phyloP scores from a whole-genome alignment of 2,888 invertebrate genomes.

The Biston betularia region DNA sequence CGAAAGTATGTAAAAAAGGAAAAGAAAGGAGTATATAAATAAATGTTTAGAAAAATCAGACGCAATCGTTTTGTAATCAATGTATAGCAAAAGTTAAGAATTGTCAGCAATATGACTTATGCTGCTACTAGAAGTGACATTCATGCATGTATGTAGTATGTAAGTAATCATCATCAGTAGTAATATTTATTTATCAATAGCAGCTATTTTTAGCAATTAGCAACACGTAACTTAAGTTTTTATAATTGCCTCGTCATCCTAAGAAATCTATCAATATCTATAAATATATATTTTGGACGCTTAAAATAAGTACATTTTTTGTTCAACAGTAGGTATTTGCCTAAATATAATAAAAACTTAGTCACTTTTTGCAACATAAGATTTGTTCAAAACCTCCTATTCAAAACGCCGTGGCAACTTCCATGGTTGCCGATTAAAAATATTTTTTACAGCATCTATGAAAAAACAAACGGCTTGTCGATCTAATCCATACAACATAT shows the following conservation, averaged over 20 bases:
- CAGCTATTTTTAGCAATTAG: conserved; percentile 1
- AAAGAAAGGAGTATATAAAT: not conserved
- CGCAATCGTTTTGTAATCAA: conserved; percentile 75
- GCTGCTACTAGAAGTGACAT: conserved; percentile 54
- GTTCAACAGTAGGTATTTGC: conserved; percentile 2
- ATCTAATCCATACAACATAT: conserved; percentile 61
- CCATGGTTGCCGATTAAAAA: conserved; percentile 6
- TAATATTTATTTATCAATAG: not conserved
- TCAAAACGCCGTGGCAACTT: conserved; percentile 27
- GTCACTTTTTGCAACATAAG: conserved; percentile 13
- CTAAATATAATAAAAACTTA: conserved; percentile 11
- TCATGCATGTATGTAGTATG: not conserved
- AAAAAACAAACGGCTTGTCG: conserved; percentile 44
- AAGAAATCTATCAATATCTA: conserved; percentile 15
- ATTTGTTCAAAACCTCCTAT: conserved; percentile 22
- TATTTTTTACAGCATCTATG: conserved; percentile 21
- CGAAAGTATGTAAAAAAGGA: not conserved
- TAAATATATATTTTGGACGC: conserved; percentile 14
- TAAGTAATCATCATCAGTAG: not conserved
- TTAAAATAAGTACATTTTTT: conserved; percentile 13
- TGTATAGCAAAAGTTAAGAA: conserved; percentile 72
- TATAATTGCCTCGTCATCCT: conserved; percentile 2
- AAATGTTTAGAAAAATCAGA: conserved; percentile 23
- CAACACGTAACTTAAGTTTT: not conserved
- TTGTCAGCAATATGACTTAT: conserved; percentile 52